Base-by-base conservation (phyloP, 2,888 invertebrate species). In the Cacoxenus indagator region DNA sequence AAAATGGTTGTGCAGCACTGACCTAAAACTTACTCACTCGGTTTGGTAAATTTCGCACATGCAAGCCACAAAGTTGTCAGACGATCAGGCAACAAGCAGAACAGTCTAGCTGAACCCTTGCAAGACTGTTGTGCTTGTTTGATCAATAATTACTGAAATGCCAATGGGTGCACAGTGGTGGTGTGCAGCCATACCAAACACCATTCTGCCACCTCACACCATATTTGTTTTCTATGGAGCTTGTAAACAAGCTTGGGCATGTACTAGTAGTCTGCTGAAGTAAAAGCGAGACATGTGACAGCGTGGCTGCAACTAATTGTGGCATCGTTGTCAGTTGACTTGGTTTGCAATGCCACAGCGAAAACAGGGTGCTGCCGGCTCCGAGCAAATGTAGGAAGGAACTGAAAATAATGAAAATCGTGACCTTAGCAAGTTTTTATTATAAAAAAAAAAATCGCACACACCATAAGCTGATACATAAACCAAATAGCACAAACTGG, bases 321-420 rank as follows among this genome's bases (percentile, higher is more conserved):
- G 77, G 75, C 79, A 77, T 76, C 76, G 76, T 81, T 79, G 71
- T 72, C 64, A 51, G 31, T 62, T 62, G 61, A 62, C 61, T 62
- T 62, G 43, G 22, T n/a, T 43, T 59, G 59, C 31, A 59, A 19
- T 31, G 22, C 14, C 5, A 43, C 24, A 69, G 65, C 72, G 26
- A 45, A 61, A 65, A 57, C 64, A 64, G 59, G 59, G 61, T 57
- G 29, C 11, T 26, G 48, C 27, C 55, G 31, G 19, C 54, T 14
- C 14, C 27, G 6, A 46, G 48, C 64, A 46, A 26, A n/a, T 14
- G 17, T n/a, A 64, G 51, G 9, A 22, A 45, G 54, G 24, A 75
- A 77, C 77, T 77, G 72, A 71, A 78, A 76, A 78, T 85, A 84
- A 85, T 85, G 86, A 85, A 85, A 85, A 84, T 84, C 86, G 86